phyloP scores from a whole-genome alignment of 2,113 vertebrate species.

The Polyodon spathula region DNA sequence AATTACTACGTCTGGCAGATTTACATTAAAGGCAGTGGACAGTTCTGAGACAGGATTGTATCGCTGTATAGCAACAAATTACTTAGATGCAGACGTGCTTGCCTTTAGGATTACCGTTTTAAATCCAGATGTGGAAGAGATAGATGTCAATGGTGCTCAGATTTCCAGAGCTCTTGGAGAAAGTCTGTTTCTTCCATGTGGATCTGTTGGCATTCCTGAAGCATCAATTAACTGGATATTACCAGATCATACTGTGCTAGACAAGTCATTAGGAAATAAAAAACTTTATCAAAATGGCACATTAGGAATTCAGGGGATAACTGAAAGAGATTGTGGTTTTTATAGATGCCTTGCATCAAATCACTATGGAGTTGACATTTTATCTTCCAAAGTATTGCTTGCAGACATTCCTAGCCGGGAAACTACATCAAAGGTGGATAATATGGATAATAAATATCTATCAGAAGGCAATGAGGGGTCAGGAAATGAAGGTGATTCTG shows the following conservation, averaged over 20 bases:
- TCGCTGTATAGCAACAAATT: conserved; percentile 70
- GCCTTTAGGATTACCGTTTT: conserved; percentile 73
- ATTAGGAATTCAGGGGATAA: conserved; percentile 56
- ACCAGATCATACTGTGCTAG: conserved; percentile 60
- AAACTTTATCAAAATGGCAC: conserved; percentile 70
- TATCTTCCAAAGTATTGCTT: conserved; percentile 59
- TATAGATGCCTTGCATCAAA: conserved; percentile 78
- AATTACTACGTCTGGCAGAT: conserved; percentile 51
- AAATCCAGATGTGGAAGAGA: conserved; percentile 41
- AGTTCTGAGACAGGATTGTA: conserved; percentile 75
- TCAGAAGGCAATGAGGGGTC: conserved; percentile 52
- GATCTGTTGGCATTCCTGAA: conserved; percentile 53
- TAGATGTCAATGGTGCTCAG: conserved; percentile 48
- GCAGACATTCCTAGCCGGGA: conserved; percentile 19
- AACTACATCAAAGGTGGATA: conserved; percentile 1
- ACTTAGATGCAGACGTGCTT: conserved; percentile 63
- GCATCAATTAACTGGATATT: conserved; percentile 72
- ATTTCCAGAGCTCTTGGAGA: conserved; percentile 41
- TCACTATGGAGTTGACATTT: conserved; percentile 60
- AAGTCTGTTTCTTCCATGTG: conserved; percentile 66
- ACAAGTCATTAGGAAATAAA: conserved; percentile 48
- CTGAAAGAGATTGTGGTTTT: conserved; percentile 59
- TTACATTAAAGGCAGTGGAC: conserved; percentile 62
- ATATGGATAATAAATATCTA: not conserved
- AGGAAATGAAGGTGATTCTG: conserved; percentile 31